These are phyloP conservation scores for Umimayanthus chanpuru DNA, from an alignment of 92 coral and sea anemone species.

Conservation along the genomic window DNA sequence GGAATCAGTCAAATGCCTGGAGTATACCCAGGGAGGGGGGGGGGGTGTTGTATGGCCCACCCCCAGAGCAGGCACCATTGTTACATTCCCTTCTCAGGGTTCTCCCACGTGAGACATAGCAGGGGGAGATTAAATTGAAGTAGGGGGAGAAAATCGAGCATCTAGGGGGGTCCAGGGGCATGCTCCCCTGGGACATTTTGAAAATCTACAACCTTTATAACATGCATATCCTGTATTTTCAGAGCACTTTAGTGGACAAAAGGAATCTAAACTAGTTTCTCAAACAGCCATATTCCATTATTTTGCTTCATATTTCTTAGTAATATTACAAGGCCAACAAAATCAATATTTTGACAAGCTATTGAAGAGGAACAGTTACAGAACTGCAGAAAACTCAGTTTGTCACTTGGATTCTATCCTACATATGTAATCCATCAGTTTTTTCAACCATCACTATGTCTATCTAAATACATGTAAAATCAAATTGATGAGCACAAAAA, in stretches of 20 bases:
- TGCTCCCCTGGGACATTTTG: too few species aligned
- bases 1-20: too few species aligned
- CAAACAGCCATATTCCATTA: constrained; percentile 19
- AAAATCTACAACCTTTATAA: constrained; percentile 17
- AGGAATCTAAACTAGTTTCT: constrained; percentile 26
- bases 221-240: too few species aligned
- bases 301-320: constrained; percentile 22
- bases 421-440: not conserved
- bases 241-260: too few species aligned
- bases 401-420: constrained; percentile 36
- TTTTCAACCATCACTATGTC: constrained; percentile 37
- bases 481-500: constrained; percentile 26
- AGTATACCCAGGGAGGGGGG: too few species aligned
- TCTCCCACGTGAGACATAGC: constrained; percentile 12
- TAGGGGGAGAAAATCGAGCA: constrained; percentile 13
- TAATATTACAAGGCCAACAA: too few species aligned
- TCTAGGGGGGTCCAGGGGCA: too few species aligned
- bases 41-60: too few species aligned
- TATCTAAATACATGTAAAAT: constrained; percentile 20
- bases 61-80: too few species aligned
- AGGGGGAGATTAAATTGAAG: constrained; percentile 14
- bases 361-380: constrained; percentile 39
- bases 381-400: constrained; percentile 16
- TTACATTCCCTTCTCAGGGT: too few species aligned
- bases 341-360: too few species aligned